Base-by-base conservation (phyloP, 2,113 vertebrate genomes). In the Coryphaenoides rupestris region DNA sequence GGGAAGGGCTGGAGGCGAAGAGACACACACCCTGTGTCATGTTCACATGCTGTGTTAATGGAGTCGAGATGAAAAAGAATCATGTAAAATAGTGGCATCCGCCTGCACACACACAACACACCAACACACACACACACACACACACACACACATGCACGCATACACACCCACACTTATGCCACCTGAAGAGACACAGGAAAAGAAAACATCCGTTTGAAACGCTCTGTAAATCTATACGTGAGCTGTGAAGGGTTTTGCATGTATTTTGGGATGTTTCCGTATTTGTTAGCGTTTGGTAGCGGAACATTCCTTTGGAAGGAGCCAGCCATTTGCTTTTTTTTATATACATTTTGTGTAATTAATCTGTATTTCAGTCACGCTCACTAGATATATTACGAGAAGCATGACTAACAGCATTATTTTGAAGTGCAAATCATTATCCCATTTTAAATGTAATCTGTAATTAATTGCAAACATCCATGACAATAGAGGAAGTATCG, bases 361-460 rank as follows among this genome's bases (percentile, higher is more conserved):
- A 62, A 64, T 68, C 47, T 61, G 70, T 60, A 66, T 70, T 75
- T 79, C 49, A 75, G 60, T 67, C 63, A 74, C 65, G 57, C 54
- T 63, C 55, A 79, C 68, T 60, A 69, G n/a, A n/a, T n/a, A n/a
- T n/a, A n/a, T n/a, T n/a, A n/a, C n/a, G 73, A 68, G 58, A 53
- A 68, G 70, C 73, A 49, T 62, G 66, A 74, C 68, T 68, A 78
- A 78, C 53, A 63, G 63, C 63, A 26, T 70, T 3, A 71, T 76
- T 77, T 68, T 45, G 61, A 68, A 70, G 62, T 69, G 69, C 55
- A 69, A 73, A 61, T 77, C 68, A 84, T 77, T 68, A 69, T 63
- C 49, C 21, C 50, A 19, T 70, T 73, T 52, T 62, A 46, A 64
- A 10, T 15, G 64, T 73, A 53, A 71, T 79, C 68, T 73, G 21